phyloP scores from a whole-genome alignment of 2,797 vertebrate species.

The Ceryle rudis region DNA sequence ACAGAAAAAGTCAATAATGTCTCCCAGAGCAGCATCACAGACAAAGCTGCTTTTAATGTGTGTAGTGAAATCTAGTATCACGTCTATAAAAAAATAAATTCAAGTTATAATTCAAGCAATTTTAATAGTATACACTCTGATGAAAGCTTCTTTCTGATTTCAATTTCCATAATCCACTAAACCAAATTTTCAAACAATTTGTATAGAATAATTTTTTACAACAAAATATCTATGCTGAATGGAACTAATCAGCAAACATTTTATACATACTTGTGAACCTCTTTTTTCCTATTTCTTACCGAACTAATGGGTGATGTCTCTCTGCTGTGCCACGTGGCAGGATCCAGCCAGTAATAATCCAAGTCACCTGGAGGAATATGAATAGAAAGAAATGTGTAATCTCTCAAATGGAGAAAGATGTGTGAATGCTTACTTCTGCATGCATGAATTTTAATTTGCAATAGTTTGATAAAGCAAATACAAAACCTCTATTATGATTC shows the following conservation, averaged over 20 bases:
- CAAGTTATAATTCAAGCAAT: neutral
- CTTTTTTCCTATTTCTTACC: slow-evolving; percentile 72
- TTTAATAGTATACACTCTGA: neutral
- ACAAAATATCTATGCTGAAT: neutral
- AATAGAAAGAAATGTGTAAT: slow-evolving; percentile 56
- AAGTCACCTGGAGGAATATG: slow-evolving; percentile 87
- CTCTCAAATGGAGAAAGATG: slow-evolving; percentile 13
- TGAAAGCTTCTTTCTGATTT: neutral
- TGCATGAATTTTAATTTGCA: neutral
- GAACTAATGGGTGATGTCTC: slow-evolving; percentile 85
- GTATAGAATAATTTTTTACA: neutral
- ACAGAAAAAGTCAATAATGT: neutral
- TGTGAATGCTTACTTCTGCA: neutral
- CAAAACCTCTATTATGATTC: neutral
- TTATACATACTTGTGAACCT: neutral
- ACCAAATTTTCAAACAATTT: neutral
- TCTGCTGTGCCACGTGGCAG: slow-evolving; percentile 96
- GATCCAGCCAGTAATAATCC: slow-evolving; percentile 97
- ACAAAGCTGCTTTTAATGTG: neutral
- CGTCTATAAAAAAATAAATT: neutral
- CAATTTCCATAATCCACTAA: neutral
- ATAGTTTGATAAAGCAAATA: neutral
- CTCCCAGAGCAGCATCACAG: neutral
- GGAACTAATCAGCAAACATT: neutral
- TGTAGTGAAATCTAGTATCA: neutral